These are phyloP conservation scores for Tenthredo distinguenda DNA, from an alignment of 2,888 invertebrate species.

Conservation along the genomic window DNA sequence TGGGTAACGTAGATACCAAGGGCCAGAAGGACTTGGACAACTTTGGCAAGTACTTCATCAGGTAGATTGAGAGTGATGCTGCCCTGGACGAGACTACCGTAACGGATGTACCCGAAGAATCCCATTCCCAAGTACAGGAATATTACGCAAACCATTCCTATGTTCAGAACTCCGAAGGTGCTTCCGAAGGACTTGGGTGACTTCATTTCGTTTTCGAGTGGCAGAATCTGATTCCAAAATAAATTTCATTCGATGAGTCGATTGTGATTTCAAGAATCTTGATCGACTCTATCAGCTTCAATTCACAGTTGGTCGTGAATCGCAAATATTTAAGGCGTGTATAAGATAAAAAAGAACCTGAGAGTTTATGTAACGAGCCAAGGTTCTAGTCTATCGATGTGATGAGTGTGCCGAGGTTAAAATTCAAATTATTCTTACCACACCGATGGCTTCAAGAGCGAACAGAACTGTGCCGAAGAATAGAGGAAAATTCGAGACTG, in stretches of 20 bases:
- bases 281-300: background rate
- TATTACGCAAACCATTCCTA: conserved; percentile 90
- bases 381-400: too few relatives aligned
- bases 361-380: background rate
- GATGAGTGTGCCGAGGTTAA: background rate
- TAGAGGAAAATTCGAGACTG: conserved; percentile 87
- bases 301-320: background rate
- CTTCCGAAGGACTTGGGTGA: conserved; percentile 90
- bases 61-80: conserved; percentile 94
- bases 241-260: background rate
- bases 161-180: conserved; percentile 91
- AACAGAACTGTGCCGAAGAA: conserved; percentile 98
- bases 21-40: conserved; percentile 87
- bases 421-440: conserved; percentile 81
- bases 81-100: conserved; percentile 86
- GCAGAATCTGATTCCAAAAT: conserved; percentile 85
- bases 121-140: conserved; percentile 93
- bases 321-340: background rate
- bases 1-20: conserved; percentile 95
- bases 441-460: conserved; percentile 96
- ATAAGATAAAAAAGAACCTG: conserved; percentile 21
- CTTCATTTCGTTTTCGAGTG: conserved; percentile 97
- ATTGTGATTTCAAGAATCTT: background rate
- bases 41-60: conserved; percentile 83
- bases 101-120: conserved; percentile 94